These are phyloP conservation scores for Ceratina australensis DNA, from an alignment of 1,140 invertebrate genomes.

Conservation along the genomic window DNA sequence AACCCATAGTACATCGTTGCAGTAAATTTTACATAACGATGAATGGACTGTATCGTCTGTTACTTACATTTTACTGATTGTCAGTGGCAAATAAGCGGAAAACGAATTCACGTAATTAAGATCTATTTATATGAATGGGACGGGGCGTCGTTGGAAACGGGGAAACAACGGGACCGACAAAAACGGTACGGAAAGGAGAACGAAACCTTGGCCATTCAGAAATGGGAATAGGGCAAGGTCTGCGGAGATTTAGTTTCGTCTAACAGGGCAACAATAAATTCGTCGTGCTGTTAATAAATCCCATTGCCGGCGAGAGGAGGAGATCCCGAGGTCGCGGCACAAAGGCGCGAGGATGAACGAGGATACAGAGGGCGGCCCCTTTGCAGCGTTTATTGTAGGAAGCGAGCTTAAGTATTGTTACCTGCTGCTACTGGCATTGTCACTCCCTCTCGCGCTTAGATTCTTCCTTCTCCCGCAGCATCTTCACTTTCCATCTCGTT, in stretches of 20 bases:
- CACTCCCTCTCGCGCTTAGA: conserved; percentile 18
- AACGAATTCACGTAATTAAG: neutral
- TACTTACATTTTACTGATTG: neutral
- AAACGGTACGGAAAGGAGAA: neutral
- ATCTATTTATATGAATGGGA: neutral
- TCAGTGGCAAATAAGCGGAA: neutral
- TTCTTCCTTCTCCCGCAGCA: neutral
- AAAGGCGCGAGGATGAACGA: conserved; percentile 47
- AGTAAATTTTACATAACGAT: no score
- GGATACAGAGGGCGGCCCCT: conserved; percentile 52
- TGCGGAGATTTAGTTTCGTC: conserved; percentile 45
- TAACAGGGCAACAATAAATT: conserved; percentile 59
- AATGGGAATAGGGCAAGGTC: conserved; percentile 19
- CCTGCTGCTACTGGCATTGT: conserved; percentile 55
- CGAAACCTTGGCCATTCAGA: conserved; percentile 3
- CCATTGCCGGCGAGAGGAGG: conserved; percentile 44
- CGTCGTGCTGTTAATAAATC: conserved; percentile 61
- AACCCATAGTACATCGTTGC: no score
- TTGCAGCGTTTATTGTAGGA: conserved; percentile 57
- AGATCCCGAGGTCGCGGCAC: conserved; percentile 29
- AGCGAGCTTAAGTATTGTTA: conserved; percentile 61
- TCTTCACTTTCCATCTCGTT: neutral
- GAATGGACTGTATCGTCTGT: no score
- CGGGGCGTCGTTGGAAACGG: neutral
- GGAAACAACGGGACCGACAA: neutral